A percentile compares a stretch with the other conserved stretches of the same genome.
Evolutionary conservation across 2,797 vertebrate species (phyloP).

Genomic region (Hipposideros larvatus): DNA sequence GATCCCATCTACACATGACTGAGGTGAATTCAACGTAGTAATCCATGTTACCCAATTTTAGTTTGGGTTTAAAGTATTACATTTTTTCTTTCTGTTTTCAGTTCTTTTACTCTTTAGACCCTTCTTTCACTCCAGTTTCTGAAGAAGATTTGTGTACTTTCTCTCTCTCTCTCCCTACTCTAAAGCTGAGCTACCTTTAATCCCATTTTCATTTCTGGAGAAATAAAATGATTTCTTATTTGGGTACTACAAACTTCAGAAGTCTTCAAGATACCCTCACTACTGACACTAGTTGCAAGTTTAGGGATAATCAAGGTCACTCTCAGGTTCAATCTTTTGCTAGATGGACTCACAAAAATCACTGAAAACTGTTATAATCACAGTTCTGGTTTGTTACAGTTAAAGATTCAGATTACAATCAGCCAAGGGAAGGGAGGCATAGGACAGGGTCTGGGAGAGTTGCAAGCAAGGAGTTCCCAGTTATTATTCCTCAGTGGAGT

Average conservation of each 20-base stretch:
- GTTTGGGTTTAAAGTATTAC: neutral
- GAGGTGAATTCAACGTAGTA: neutral
- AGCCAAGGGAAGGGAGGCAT: neutral
- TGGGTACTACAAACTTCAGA: neutral
- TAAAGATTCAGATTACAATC: neutral
- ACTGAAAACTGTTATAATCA: neutral
- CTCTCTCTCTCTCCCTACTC: neutral
- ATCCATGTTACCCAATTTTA: neutral
- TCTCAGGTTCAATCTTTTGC: neutral
- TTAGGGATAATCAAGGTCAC: neutral
- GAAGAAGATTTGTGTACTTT: neutral
- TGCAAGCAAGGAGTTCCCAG: neutral
- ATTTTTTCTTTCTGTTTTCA: conserved; percentile 2
- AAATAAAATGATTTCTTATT: neutral
- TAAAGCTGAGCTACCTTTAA: neutral
- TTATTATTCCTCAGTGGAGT: neutral
- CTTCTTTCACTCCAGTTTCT: neutral
- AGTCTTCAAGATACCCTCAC: neutral
- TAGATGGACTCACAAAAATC: neutral
- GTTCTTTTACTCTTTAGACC: neutral
- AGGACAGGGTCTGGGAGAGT: neutral
- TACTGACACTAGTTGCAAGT: neutral
- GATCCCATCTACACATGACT: neutral
- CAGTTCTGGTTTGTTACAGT: neutral
- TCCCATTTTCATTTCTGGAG: neutral